Evolutionary conservation across 2,888 invertebrate species (phyloP).

Genomic region (Phymatocera aterrima): DNA sequence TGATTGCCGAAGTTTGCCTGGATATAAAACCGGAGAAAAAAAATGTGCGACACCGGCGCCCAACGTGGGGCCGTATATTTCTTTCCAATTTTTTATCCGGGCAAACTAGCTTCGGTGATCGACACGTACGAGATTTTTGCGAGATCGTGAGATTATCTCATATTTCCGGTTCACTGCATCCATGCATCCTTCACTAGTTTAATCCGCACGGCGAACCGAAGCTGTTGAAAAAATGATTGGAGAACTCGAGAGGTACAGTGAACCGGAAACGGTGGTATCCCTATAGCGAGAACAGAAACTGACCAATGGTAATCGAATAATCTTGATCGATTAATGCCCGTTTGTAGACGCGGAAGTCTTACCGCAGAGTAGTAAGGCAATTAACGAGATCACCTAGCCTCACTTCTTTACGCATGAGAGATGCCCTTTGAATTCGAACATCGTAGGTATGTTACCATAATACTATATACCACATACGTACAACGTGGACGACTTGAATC

Average conservation of each 20-base stretch:
- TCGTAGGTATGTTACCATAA: background rate
- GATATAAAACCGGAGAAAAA: too few relatives aligned
- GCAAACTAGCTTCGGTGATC: too few relatives aligned
- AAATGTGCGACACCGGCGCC: too few relatives aligned
- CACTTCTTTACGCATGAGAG: constrained; percentile 39
- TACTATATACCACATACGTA: background rate
- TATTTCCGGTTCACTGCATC: too few relatives aligned
- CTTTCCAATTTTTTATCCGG: too few relatives aligned
- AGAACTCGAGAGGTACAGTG: background rate
- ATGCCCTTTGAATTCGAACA: constrained; percentile 38
- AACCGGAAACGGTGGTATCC: constrained; percentile 18
- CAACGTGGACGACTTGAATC: background rate
- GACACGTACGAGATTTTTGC: too few relatives aligned
- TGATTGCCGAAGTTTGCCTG: too few relatives aligned
- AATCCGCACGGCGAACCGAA: too few relatives aligned
- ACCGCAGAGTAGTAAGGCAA: constrained; percentile 11
- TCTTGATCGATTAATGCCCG: constrained; percentile 44
- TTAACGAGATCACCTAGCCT: constrained; percentile 39
- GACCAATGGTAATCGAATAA: constrained; percentile 37
- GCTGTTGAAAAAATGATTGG: background rate
- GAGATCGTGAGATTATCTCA: too few relatives aligned
- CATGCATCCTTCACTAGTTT: too few relatives aligned
- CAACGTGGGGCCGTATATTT: too few relatives aligned
- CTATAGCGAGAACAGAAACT: background rate
- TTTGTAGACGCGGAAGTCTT: constrained; percentile 35